Percentiles rank a stretch among this genome's conserved stretches.
phyloP scores from a whole-genome alignment of 2,113 vertebrate species.

The Hippolais icterina region DNA sequence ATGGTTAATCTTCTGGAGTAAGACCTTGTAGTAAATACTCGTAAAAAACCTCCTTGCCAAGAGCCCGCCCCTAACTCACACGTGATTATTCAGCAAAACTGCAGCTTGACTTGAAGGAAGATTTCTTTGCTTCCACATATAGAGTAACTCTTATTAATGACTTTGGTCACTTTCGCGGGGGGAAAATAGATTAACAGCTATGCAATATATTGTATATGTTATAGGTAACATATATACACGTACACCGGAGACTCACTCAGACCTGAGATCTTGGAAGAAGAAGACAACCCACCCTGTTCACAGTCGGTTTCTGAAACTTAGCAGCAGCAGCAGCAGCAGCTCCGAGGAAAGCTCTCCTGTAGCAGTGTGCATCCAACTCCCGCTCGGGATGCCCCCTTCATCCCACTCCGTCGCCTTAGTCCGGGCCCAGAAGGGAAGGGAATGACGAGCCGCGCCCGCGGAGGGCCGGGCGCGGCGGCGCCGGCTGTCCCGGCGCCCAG shows the following conservation, averaged over 20 bases:
- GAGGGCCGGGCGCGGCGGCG: not conserved
- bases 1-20: conserved; percentile 84
- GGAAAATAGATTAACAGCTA: not conserved
- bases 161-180: not conserved
- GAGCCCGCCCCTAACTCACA: conserved; percentile 84
- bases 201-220: conserved; percentile 14
- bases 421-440: not conserved
- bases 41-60: conserved; percentile 82
- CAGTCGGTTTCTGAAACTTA: conserved; percentile 53
- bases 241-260: conserved; percentile 56
- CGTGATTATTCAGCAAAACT: conserved; percentile 81
- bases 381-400: not conserved
- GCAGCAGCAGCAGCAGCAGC: conserved; percentile 12
- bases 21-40: conserved; percentile 87
- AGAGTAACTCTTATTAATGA: conserved; percentile 52
- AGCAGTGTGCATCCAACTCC: not conserved
- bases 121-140: conserved; percentile 68
- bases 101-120: conserved; percentile 75
- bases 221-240: conserved; percentile 31
- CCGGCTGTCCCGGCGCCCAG: not conserved
- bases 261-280: conserved; percentile 41
- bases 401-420: not conserved
- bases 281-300: conserved; percentile 71
- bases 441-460: not conserved
- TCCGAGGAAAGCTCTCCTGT: conserved; percentile 6